Evolutionary conservation across 2,113 vertebrate species (phyloP).

Genomic region (Mus musculus): GRCm39 chr2:83506001-83506500

Average conservation of each 20-base stretch:
- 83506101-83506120: background rate
- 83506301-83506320: constrained; percentile 25
- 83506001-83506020: background rate
- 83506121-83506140: constrained; percentile 10
- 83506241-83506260: background rate
- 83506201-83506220: background rate
- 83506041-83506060: constrained; percentile 3
- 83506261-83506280: constrained; percentile 42
- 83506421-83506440: background rate
- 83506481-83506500: background rate
- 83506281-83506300: background rate
- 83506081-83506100: background rate
- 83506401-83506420: background rate
- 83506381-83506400: background rate
- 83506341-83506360: constrained; percentile 36
- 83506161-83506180: background rate
- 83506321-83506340: background rate
- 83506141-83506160: background rate
- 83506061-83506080: background rate
- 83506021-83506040: background rate
- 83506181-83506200: background rate
- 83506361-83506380: constrained; percentile 28
- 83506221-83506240: background rate
- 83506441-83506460: background rate
- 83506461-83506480: background rate